Evolutionary conservation across 2,113 vertebrate genomes (phyloP), one percentile per base, ranked within the genome.

Genomic region (Ophiodon elongatus): DNA sequence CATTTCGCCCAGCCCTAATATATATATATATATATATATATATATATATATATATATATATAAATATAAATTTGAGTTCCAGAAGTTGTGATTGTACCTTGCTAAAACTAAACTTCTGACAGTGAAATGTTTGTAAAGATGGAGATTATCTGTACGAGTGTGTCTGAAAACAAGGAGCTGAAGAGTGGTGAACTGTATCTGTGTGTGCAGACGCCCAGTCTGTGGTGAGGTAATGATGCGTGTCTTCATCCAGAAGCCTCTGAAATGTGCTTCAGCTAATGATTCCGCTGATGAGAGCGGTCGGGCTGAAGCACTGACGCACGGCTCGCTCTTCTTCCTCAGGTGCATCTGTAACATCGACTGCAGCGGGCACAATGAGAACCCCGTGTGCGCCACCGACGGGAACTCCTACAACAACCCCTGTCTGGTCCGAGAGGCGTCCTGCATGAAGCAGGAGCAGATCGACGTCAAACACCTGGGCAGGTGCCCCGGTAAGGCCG

Each of bases 301-400:
- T n/a, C n/a, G n/a, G n/a, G n/a, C 68, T 59, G 31, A 21, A 62
- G 25, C 62, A 2, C 37, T 15, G 37, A 54, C 66, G 8, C 15
- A 10, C 79, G 13, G 31, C 8, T 0, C 10, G 50, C 56, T 90
- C 84, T 83, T 37, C 88, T 83, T 89, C 89, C 83, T 88, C 93
- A 99, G 98, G 94, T 99, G 98, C 94, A 98, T 99, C 0, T 99
- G 97, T 91, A 99, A 99, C 91, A 99, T 99, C 91, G 97, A 98
- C 94, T 99, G 98, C 96, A 99, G 97, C 52, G 97, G 97, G n/a
- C 97, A 98, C 94, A 99, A 98, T 54, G 97, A 98, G 84, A 99
- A 99, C 92, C 96, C 97, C 0, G 98, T 99, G 1, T 99, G 97
- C 70, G 98, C 97, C 89, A 98, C 97, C 13, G 97, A 98, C 79